phyloP scores from a whole-genome alignment of 2,797 vertebrate species.

The Okamejei kenojei region DNA sequence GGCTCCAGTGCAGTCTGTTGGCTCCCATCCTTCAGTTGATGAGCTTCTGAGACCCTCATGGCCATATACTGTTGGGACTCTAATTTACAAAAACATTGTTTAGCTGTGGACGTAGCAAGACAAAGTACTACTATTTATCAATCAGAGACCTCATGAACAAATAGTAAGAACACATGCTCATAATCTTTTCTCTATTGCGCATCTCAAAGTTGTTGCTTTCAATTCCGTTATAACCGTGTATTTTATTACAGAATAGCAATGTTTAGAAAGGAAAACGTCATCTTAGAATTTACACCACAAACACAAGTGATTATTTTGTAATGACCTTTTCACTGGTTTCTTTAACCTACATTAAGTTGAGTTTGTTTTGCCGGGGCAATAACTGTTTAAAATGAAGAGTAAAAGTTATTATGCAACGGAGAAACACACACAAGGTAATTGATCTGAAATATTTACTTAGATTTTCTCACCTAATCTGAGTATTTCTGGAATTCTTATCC shows the following conservation, averaged over 20 bases:
- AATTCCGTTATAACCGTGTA: not conserved
- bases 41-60: constrained; percentile 75
- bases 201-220: not conserved
- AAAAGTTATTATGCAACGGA: not conserved
- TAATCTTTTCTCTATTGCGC: not conserved
- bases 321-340: not conserved
- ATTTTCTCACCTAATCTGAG: no score
- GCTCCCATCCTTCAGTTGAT: constrained; percentile 72
- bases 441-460: no score
- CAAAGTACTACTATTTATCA: not conserved
- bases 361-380: not conserved
- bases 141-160: not conserved
- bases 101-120: not conserved
- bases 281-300: not conserved
- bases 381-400: not conserved
- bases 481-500: no score
- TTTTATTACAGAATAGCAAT: not conserved
- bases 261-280: not conserved
- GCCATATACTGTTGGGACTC: constrained; percentile 74
- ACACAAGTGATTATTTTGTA: not conserved
- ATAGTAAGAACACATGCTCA: not conserved
- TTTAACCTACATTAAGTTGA: not conserved
- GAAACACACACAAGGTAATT: not conserved
- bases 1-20: constrained; percentile 62
- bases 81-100: constrained; percentile 45